phyloP scores from a whole-genome alignment of 2,888 invertebrate genomes.

The Agonopterix heracliana region DNA sequence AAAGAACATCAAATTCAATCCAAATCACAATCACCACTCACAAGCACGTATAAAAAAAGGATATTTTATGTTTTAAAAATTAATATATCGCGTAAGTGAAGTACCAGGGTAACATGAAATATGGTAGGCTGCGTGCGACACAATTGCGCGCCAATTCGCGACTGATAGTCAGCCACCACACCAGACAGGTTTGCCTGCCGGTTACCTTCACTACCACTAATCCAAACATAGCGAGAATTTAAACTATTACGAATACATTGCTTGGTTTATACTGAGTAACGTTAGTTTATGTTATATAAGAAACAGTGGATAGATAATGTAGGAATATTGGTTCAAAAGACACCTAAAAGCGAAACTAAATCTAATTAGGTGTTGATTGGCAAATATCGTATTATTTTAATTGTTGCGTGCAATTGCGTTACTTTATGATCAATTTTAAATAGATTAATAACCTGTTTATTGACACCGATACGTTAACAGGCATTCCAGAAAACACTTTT shows the following conservation, averaged over 20 bases:
- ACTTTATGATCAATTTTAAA: neutral
- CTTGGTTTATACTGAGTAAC: neutral
- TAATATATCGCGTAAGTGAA: conserved; percentile 20
- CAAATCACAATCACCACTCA: conserved; percentile 19
- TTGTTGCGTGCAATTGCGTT: neutral
- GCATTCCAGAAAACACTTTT: no score
- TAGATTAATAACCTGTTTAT: no score
- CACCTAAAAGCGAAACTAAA: conserved; percentile 5
- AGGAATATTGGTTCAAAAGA: neutral
- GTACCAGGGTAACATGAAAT: conserved; percentile 10
- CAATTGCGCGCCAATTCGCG: conserved; percentile 51
- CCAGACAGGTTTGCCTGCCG: conserved; percentile 1
- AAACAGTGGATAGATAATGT: neutral
- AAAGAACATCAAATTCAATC: conserved; percentile 15
- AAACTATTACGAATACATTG: conserved; percentile 1
- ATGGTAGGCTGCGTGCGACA: conserved; percentile 24
- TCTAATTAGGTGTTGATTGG: conserved; percentile 9
- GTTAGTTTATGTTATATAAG: neutral
- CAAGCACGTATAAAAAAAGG: no score
- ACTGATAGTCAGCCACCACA: conserved; percentile 27
- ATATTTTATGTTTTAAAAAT: conserved; percentile 15
- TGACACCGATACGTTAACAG: no score
- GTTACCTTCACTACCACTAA: conserved; percentile 2
- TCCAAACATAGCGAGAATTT: neutral
- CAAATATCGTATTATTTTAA: conserved; percentile 2